These are phyloP conservation scores for Botrylloides violaceus DNA, from an alignment of 23 tunicate genomes.

Conservation along the genomic window DNA sequence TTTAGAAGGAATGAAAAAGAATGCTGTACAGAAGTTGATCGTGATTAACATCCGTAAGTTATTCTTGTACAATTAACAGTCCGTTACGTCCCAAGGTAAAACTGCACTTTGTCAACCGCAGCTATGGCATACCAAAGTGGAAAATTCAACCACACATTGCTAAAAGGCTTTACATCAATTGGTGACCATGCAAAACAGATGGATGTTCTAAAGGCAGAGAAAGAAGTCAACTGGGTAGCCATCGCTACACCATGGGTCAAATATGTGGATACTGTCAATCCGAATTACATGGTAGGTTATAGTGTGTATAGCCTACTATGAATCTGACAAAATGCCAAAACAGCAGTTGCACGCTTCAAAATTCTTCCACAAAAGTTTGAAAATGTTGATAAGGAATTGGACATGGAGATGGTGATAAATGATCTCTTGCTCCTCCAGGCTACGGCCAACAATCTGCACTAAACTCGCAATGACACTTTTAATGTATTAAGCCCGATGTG, in stretches of 20 bases:
- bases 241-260: conserved; percentile 4
- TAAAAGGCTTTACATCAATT: neutral
- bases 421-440: no score
- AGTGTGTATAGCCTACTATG: no score
- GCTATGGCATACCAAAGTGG: neutral
- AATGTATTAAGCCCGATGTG: no score
- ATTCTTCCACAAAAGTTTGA: no score
- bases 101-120: neutral
- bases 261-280: neutral
- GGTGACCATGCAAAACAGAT: neutral
- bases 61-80: neutral
- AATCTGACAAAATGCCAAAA: no score
- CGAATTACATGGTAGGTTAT: neutral
- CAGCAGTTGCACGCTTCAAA: no score
- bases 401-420: no score
- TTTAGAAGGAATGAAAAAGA: conserved; percentile 14
- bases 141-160: neutral
- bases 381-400: no score
- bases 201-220: neutral
- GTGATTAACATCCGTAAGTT: conserved; percentile 6
- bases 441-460: no score
- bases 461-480: no score
- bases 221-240: conserved; percentile 19
- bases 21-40: neutral
- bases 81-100: neutral